Base-by-base conservation (phyloP, 2,797 vertebrate species). In the Lates japonicus region DNA sequence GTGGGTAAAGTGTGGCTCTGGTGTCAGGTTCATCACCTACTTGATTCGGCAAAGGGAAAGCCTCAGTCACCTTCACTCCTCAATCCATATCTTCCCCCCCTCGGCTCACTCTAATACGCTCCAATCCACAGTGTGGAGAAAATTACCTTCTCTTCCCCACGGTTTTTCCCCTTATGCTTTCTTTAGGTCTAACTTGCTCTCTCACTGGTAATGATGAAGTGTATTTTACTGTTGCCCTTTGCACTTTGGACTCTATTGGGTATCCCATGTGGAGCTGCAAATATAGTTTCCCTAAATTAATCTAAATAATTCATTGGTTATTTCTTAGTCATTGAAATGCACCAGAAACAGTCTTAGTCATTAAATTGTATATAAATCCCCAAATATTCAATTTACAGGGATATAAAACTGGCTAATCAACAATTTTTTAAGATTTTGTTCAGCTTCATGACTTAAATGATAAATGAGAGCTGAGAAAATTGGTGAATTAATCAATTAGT, bases 1-100 rank as follows among this genome's bases (percentile, higher is more conserved):
- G 69, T 42, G 77, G 72, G 74, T 55, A 51, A 73, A 84, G 78
- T 51, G 83, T 20, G 33, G 31, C 81, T 77, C 51, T 0, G 37
- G 61, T 77, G 41, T 85, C 85, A 83, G 81, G 74, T 89, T 84
- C 87, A 75, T 76, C 86, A 44, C 58, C 64, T 61, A 10, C 78
- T 88, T 82, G 81, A 84, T 87, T 84, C 69, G 70, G 63, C 4
- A 0, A 70, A 49, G 31, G 64, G 58, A 76, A 89, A 49, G 2
- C 42, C 86, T 80, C 79, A 49, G 85, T 88, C 87, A 84, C 86
- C 83, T 86, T 85, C 74, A 46, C 63, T 81, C 69, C n/a, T 85
- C 86, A 61, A 57, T 80, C n/a, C 84, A 78, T 67, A 70, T 76
- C 80, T 29, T 6, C 20, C 46, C 55, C 48, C 80, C 22, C 13